Evolutionary conservation across 2,888 invertebrate genomes (phyloP), one percentile per base, ranked within the genome.

Genomic region (Sphinx pinastri): DNA sequence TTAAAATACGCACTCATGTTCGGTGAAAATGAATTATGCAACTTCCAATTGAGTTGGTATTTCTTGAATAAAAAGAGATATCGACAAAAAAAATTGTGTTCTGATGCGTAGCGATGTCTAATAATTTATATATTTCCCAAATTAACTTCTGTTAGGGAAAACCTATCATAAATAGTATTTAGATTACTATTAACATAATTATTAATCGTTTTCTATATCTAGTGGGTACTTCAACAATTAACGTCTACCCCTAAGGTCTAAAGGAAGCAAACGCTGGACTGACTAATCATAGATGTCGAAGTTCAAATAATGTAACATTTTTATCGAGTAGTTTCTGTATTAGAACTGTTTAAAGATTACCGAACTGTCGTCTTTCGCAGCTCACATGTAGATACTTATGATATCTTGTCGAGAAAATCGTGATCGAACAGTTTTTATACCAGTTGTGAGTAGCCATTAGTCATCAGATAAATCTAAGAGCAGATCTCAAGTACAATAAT

Each of bases 401-500:
- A 12, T 16, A 49, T 13, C 16, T 47, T 3, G 19, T 13, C 49
- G 12, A 63, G 8, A 49, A 63, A 47, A 47, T 47, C 60, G 60
- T 63, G 47, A 12, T 47, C 47, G 10, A 47, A 11, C 16, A 16
- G 60, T 63, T 63, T 63, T 55, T 47, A 25, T 25, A 25, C 25
- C 38, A 38, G 38, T 38, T 38, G 38, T 38, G 38, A 38, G 8
- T 8, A 38, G 38, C 70, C 57, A 71, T 77, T 75, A 79, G 74
- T 79, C 76, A 77, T 60, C 12, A 19, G 7, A 51, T 67, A 67
- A 67, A 52, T 58, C 51, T 57, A 8, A 12, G 59, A 49, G 67
- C 67, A 54, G 38, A 47, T 70, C 67, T 75, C 73, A 70, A 70
- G 77, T 76, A 79, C 78, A 81, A 81, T 80, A 80, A 67, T 70